phyloP scores from a whole-genome alignment of 1,140 invertebrate genomes.

The Drosophila fuyamai region DNA sequence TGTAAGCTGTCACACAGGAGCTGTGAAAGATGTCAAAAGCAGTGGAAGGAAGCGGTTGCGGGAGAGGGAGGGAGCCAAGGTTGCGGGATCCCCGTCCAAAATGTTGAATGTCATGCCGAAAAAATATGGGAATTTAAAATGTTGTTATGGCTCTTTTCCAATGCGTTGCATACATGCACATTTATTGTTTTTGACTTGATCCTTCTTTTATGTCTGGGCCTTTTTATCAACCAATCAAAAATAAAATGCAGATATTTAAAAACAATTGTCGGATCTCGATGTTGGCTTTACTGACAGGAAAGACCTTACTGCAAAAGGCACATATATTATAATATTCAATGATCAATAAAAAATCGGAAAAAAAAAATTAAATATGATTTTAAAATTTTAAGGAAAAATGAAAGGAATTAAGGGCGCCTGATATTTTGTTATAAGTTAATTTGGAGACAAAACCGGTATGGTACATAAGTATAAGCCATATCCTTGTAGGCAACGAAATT shows the following conservation, averaged over 20 bases:
- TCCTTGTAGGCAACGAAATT: too few species aligned
- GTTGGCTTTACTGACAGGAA: too few species aligned
- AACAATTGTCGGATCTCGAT: not conserved
- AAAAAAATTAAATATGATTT: too few species aligned
- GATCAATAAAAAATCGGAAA: too few species aligned
- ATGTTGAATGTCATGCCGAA: slow-evolving; percentile 20
- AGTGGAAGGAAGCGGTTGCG: slow-evolving; percentile 12
- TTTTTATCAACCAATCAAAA: not conserved
- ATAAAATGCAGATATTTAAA: not conserved
- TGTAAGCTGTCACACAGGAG: slow-evolving; percentile 55
- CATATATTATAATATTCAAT: too few species aligned
- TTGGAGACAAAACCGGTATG: too few species aligned
- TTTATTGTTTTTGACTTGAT: not conserved
- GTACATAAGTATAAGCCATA: too few species aligned
- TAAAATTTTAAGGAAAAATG: too few species aligned
- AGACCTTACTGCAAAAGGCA: too few species aligned
- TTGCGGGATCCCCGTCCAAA: not conserved
- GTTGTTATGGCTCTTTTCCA: not conserved
- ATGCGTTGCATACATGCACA: not conserved
- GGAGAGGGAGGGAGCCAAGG: too few species aligned
- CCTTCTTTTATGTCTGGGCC: not conserved
- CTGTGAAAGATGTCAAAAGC: slow-evolving; percentile 71
- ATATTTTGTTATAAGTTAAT: too few species aligned
- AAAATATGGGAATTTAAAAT: slow-evolving; percentile 21
- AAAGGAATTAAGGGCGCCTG: too few species aligned